Percentiles rank a stretch among this genome's conserved stretches.
These are phyloP conservation scores for Tauraco hartlaubi DNA, from an alignment of 2,797 vertebrate genomes.

Conservation along the genomic window DNA sequence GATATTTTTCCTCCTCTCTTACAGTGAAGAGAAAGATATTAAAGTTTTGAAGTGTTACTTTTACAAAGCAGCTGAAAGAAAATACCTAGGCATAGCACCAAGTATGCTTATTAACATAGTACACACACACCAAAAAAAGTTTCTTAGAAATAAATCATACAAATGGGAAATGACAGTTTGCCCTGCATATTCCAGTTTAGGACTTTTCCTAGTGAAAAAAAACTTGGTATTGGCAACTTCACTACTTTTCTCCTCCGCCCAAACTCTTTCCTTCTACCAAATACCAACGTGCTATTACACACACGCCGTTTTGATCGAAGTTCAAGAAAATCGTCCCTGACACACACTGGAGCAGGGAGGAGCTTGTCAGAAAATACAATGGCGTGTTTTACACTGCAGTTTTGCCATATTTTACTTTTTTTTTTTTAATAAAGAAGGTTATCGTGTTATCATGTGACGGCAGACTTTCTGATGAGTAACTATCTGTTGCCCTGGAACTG, in stretches of 20 bases:
- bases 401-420: not conserved
- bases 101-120: fast-evolving
- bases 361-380: not conserved
- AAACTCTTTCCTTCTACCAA: not conserved
- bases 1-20: not conserved
- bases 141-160: not conserved
- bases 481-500: not conserved
- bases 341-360: not conserved
- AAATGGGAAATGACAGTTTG: not conserved
- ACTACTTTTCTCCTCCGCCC: not conserved
- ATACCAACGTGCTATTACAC: not conserved
- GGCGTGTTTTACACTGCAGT: not conserved
- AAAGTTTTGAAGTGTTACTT: not conserved
- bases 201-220: not conserved
- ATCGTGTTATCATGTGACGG: not conserved
- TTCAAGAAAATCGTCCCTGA: not conserved
- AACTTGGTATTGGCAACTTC: fast-evolving
- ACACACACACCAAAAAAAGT: not conserved
- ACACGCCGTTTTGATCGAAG: not conserved
- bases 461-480: not conserved
- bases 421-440: not conserved
- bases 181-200: not conserved
- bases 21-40: not conserved
- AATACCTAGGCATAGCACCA: not conserved
- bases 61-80: not conserved